phyloP scores from a whole-genome alignment of 2,888 invertebrate species.

The Calliopum simillimum region DNA sequence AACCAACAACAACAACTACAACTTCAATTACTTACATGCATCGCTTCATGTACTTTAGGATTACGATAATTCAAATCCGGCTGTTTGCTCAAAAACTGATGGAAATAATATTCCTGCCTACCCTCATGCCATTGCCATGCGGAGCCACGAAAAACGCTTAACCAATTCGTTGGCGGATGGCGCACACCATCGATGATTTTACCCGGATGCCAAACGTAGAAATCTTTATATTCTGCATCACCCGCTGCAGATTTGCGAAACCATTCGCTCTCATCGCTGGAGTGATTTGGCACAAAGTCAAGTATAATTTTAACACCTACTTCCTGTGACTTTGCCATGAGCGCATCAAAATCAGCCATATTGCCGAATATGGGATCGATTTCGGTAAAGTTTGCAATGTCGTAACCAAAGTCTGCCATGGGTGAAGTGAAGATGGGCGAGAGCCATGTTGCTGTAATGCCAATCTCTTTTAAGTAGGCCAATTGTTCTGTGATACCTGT shows the following conservation, averaged over 20 bases:
- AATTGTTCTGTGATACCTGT: constrained; percentile 74
- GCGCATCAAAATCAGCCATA: constrained; percentile 76
- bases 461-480: constrained; percentile 76
- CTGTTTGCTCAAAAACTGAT: constrained; percentile 73
- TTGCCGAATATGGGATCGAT: constrained; percentile 79
- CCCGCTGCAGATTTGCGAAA: constrained; percentile 78
- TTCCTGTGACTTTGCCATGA: constrained; percentile 70
- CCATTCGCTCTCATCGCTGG: constrained; percentile 87
- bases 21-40: constrained; percentile 68
- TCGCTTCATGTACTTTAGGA: constrained; percentile 64
- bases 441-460: constrained; percentile 77
- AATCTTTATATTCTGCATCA: constrained; percentile 76
- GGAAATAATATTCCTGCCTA: constrained; percentile 74
- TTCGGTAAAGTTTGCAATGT: constrained; percentile 76
- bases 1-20: constrained; percentile 23
- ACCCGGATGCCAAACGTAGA: constrained; percentile 81
- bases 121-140: constrained; percentile 78
- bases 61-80: constrained; percentile 77
- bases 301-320: constrained; percentile 73
- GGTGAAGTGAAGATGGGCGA: constrained; percentile 82
- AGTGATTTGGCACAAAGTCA: constrained; percentile 82
- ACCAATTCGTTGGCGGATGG: constrained; percentile 81
- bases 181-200: constrained; percentile 53
- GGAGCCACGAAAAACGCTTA: constrained; percentile 63
- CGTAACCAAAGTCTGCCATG: constrained; percentile 84